Base-by-base conservation (phyloP, 2,113 vertebrate species). In the Gambusia affinis region DNA sequence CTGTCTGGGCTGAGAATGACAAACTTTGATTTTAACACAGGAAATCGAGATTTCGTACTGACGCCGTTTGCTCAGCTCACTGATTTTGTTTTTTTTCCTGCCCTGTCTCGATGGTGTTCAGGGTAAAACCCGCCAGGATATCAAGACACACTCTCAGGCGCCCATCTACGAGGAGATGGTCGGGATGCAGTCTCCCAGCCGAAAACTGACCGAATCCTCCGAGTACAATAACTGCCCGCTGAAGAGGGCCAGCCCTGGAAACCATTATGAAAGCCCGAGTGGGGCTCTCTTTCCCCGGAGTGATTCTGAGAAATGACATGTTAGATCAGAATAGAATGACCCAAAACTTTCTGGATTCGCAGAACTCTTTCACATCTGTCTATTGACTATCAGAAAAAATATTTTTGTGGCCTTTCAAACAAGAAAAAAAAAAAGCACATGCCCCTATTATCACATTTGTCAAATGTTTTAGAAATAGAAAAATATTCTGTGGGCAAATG, bases 101-200 rank as follows among this genome's bases (percentile, higher is more conserved):
- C 84, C 31, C 83, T 70, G 44, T 86, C 30, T 86, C 37, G 1
- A 35, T 61, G 80, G 28, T 62, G 75, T 22, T 81, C 63, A 94
- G 94, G 60, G 67, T 42, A 93, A 84, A 79, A 19, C 24, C 4
- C 22, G 12, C 5, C n/a, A 28, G 19, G 12, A 73, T 0, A 65
- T 28, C 12, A 87, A 80, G 72, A 35, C 75, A 17, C 81, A 70
- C 35, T n/a, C 70, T 30, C 70, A 64, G 8, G 72, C 66, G 3
- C 81, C 91, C 35, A 89, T 95, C 72, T 95, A 95, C 10, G 95
- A 95, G 83, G 95, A 94, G 75, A 95, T 95, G 95, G 17, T 72
- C 0, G 82, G 84, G 5, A 5, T 85, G 68, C 8, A 73, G 37
- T 3, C 72, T 0, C 31, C 15, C 6, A 47, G 37, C 7, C 30